Evolutionary conservation across 2,888 invertebrate genomes (phyloP).

Genomic region (Pristionchus maxplancki): DNA sequence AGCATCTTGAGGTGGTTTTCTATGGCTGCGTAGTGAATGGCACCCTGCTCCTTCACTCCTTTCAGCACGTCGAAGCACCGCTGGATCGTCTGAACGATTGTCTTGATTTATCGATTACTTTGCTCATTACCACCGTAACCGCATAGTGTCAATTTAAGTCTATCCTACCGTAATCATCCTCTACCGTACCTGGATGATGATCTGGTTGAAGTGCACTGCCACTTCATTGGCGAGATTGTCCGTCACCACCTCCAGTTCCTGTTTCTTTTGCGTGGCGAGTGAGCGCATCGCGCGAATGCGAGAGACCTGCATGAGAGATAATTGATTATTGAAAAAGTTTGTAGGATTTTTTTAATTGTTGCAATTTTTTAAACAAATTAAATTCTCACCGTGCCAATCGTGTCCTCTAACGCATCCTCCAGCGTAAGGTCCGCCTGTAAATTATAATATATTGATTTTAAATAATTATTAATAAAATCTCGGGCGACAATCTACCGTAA

Average conservation of each 20-base stretch:
- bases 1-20: neutral
- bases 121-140: neutral
- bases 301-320: neutral
- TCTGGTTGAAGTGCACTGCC: constrained; percentile 27
- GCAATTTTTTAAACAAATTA: no score
- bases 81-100: neutral
- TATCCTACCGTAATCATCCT: neutral
- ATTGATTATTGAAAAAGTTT: no score
- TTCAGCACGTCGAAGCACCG: constrained; percentile 9
- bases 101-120: neutral
- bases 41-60: neutral
- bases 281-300: constrained; percentile 2
- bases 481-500: neutral
- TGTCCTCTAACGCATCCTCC: neutral
- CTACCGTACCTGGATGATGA: constrained; percentile 14
- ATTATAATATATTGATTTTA: neutral
- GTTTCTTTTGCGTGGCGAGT: neutral
- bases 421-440: neutral
- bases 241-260: neutral
- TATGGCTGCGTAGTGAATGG: constrained; percentile 1
- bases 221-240: neutral
- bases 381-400: neutral
- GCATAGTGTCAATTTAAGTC: neutral
- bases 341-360: no score
- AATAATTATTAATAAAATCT: neutral